Evolutionary conservation across 2,888 invertebrate genomes (phyloP).

Genomic region (Polydrusus tereticollis): DNA sequence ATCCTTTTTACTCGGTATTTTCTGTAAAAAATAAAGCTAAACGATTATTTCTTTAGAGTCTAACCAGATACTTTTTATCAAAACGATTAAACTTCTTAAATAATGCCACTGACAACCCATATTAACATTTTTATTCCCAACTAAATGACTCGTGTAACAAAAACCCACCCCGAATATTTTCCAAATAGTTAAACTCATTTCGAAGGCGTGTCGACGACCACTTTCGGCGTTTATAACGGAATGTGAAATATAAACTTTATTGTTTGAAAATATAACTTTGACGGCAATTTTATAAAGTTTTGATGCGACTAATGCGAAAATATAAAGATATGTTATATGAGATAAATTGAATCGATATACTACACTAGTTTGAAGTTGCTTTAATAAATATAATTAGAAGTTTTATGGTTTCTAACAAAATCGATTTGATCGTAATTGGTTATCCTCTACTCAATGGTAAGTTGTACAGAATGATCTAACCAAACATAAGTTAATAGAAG

Average conservation of each 20-base stretch:
- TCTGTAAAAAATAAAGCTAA: no score
- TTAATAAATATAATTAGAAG: no score
- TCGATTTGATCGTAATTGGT: no score
- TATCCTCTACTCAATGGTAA: no score
- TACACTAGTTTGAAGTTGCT: no score
- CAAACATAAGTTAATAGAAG: no score
- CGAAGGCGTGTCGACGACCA: not conserved
- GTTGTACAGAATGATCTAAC: no score
- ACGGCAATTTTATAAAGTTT: constrained; percentile 1
- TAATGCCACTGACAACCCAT: not conserved
- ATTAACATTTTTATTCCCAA: not conserved
- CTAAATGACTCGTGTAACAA: not conserved
- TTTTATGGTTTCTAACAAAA: no score
- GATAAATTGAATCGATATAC: not conserved
- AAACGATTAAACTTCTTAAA: not conserved
- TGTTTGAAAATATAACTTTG: not conserved
- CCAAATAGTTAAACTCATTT: not conserved
- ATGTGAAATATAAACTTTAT: constrained; percentile 6
- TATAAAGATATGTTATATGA: not conserved
- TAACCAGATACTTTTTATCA: no score
- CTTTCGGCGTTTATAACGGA: not conserved
- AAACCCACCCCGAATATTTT: not conserved
- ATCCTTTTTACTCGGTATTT: no score
- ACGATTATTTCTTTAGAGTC: no score
- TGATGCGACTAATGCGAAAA: not conserved